Evolutionary conservation across 2,888 invertebrate genomes (phyloP).

Genomic region (Trissoscelio sp.): DNA sequence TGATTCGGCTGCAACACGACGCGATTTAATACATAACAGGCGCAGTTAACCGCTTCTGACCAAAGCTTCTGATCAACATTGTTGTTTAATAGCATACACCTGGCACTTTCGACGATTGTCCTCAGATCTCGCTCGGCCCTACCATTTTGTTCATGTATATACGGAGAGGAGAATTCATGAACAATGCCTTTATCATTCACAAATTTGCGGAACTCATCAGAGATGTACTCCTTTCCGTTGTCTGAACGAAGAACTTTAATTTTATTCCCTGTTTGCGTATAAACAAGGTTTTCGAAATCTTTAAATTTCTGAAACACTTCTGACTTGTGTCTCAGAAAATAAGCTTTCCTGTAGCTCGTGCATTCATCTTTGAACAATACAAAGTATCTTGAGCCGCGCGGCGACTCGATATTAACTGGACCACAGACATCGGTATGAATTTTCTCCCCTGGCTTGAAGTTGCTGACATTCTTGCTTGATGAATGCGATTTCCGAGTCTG

Average conservation of each 20-base stretch:
- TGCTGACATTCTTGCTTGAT: not conserved
- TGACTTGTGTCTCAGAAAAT: slow-evolving; percentile 21
- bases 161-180: slow-evolving; percentile 37
- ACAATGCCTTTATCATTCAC: slow-evolving; percentile 22
- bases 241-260: slow-evolving; percentile 30
- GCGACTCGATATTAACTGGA: not conserved
- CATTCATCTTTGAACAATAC: too few relatives aligned
- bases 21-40: slow-evolving; percentile 72
- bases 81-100: slow-evolving; percentile 28
- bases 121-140: slow-evolving; percentile 29
- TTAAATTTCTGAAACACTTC: slow-evolving; percentile 14
- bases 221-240: slow-evolving; percentile 11
- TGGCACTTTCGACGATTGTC: slow-evolving; percentile 27
- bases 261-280: slow-evolving; percentile 32
- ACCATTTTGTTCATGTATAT: slow-evolving; percentile 44
- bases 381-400: slow-evolving; percentile 15
- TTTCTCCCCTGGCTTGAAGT: too few relatives aligned
- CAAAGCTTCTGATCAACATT: slow-evolving; percentile 64
- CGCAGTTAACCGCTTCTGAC: slow-evolving; percentile 71
- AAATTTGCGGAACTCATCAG: not conserved
- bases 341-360: slow-evolving; percentile 4
- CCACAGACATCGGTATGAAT: too few relatives aligned
- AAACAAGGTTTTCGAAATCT: slow-evolving; percentile 9
- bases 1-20: slow-evolving; percentile 43
- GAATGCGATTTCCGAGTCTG: slow-evolving; percentile 35